Percentiles rank a stretch among this genome's conserved stretches.
Conservation (phyloP, 2,113 vertebrate genomes). For the Rhinopithecus roxellana region DNA sequence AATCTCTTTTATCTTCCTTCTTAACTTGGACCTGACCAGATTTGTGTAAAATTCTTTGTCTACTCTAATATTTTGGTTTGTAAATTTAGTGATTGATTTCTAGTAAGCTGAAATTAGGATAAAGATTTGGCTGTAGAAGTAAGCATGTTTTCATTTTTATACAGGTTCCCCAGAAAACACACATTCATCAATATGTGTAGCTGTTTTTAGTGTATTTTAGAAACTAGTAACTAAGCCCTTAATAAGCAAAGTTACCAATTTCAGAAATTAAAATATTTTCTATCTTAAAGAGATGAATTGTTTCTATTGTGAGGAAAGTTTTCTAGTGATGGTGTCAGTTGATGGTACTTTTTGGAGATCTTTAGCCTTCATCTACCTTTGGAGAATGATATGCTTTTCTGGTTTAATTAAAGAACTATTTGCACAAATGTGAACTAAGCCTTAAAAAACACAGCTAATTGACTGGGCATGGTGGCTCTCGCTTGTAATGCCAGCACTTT, state of each 20-base stretch:
- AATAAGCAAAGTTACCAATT: neutral
- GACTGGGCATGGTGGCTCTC: no score
- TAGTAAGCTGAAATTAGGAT: neutral
- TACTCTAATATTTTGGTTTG: constrained; percentile 22
- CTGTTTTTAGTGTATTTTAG: neutral
- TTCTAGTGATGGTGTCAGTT: neutral
- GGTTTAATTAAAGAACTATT: constrained; percentile 65
- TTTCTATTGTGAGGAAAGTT: neutral
- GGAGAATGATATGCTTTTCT: constrained; percentile 35
- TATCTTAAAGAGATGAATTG: neutral
- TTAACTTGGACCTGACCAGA: neutral
- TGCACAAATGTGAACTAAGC: constrained; percentile 38
- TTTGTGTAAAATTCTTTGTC: neutral
- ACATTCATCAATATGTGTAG: neutral
- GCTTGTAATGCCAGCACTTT: no score
- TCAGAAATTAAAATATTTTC: constrained; percentile 21
- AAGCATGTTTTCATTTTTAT: constrained; percentile 13
- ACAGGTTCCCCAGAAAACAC: neutral
- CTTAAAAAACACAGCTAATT: constrained; percentile 14
- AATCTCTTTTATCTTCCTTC: neutral
- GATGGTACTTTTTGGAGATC: constrained; percentile 1
- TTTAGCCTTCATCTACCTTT: neutral
- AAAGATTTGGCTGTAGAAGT: neutral
- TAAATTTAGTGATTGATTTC: neutral
- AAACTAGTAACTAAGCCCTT: neutral